A percentile compares a stretch with the other conserved stretches of the same genome.
These are phyloP conservation scores for Gouania willdenowi DNA, from an alignment of 2,797 vertebrate genomes.

Conservation along the genomic window DNA sequence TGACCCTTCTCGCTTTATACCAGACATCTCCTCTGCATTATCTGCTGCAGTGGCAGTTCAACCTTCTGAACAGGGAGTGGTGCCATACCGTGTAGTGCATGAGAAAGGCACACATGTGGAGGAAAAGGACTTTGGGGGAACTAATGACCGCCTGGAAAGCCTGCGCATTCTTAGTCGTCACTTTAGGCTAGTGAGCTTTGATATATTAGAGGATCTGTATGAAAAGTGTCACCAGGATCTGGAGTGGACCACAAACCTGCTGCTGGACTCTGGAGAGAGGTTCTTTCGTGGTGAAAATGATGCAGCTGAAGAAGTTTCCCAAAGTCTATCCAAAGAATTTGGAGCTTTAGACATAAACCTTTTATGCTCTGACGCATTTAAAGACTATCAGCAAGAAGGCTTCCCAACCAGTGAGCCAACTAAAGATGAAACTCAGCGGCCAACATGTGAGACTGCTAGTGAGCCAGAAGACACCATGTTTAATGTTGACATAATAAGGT, in stretches of 20 bases:
- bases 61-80: slow-evolving; percentile 60
- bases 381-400: slow-evolving; percentile 2
- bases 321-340: not conserved
- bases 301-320: slow-evolving; percentile 17
- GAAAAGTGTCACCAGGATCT: slow-evolving; percentile 94
- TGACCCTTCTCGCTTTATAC: slow-evolving; percentile 76
- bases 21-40: slow-evolving; percentile 46
- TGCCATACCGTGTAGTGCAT: slow-evolving; percentile 84
- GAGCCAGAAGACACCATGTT: slow-evolving; percentile 2
- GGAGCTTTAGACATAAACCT: slow-evolving; percentile 3
- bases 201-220: slow-evolving; percentile 91
- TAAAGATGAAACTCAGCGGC: slow-evolving; percentile 9
- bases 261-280: slow-evolving; percentile 92
- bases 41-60: slow-evolving; percentile 37
- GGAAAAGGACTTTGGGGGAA: slow-evolving; percentile 80
- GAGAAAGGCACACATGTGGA: slow-evolving; percentile 92
- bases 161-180: slow-evolving; percentile 84
- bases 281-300: slow-evolving; percentile 77
- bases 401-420: not conserved
- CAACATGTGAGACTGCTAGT: not conserved
- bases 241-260: slow-evolving; percentile 90
- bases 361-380: not conserved
- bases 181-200: slow-evolving; percentile 86
- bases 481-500: not conserved
- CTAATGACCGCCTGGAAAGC: slow-evolving; percentile 79